These are phyloP conservation scores for Erebia epiphron DNA, from an alignment of 2,888 invertebrate species.

Conservation along the genomic window DNA sequence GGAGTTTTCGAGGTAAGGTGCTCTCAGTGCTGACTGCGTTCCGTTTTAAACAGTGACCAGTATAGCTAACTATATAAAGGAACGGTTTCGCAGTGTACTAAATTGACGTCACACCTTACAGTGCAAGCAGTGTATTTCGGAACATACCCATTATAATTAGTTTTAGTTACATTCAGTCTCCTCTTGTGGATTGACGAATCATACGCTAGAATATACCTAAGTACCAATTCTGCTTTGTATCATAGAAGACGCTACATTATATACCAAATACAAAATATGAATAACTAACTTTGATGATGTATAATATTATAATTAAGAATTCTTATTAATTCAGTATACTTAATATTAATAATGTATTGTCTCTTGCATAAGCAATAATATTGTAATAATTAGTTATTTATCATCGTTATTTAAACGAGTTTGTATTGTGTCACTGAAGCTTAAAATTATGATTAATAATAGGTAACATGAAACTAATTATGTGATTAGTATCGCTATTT, in stretches of 20 bases:
- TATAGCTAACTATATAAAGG: too few relatives aligned
- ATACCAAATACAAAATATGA: constrained; percentile 64
- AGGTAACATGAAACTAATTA: constrained; percentile 10
- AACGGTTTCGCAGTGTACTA: too few relatives aligned
- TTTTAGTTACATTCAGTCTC: constrained; percentile 58
- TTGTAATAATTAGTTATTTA: constrained; percentile 36
- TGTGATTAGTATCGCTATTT: constrained; percentile 31
- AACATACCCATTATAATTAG: too few relatives aligned
- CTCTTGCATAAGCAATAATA: constrained; percentile 43
- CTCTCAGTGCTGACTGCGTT: too few relatives aligned
- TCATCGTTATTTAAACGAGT: constrained; percentile 29
- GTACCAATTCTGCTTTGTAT: constrained; percentile 77
- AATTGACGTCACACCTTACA: too few relatives aligned
- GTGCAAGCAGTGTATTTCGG: too few relatives aligned
- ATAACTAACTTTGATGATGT: constrained; percentile 38
- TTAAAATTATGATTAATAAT: constrained; percentile 23
- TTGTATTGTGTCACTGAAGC: constrained; percentile 23
- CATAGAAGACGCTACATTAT: constrained; percentile 62
- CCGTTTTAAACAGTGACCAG: too few relatives aligned
- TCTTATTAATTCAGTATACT: constrained; percentile 24
- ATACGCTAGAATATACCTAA: constrained; percentile 83
- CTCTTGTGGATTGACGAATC: constrained; percentile 67
- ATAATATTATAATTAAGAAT: constrained; percentile 18
- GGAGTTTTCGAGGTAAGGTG: too few relatives aligned
- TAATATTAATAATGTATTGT: constrained; percentile 33